phyloP scores from a whole-genome alignment of 2,113 vertebrate genomes.

The Herpailurus yagouaroundi region DNA sequence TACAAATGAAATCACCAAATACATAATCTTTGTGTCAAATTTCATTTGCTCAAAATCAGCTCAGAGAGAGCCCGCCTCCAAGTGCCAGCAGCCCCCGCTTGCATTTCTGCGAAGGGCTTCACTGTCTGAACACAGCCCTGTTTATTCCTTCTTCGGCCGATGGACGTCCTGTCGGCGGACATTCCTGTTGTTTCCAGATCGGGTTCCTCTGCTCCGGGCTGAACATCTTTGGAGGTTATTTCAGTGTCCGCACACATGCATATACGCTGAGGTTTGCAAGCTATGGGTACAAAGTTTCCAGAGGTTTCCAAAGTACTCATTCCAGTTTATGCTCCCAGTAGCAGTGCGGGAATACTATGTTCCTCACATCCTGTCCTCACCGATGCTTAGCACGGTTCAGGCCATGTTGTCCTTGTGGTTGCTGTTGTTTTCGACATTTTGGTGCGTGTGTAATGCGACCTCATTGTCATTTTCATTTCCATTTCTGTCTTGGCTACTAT shows the following conservation, averaged over 20 bases:
- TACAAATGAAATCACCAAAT: neutral
- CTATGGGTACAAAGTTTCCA: neutral
- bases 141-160: neutral
- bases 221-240: fast-evolving
- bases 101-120: fast-evolving
- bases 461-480: neutral
- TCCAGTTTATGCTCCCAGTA: fast-evolving
- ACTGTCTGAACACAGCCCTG: fast-evolving
- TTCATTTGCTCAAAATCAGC: neutral
- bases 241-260: fast-evolving
- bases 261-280: neutral
- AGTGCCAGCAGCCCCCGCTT: fast-evolving
- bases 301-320: neutral
- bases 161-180: fast-evolving
- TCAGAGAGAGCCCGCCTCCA: neutral
- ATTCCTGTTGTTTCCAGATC: fast-evolving
- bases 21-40: neutral
- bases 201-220: fast-evolving
- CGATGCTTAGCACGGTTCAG: fast-evolving
- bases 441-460: fast-evolving
- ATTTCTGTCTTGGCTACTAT: neutral
- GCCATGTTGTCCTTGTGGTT: neutral
- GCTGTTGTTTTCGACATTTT: neutral
- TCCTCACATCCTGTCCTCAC: neutral
- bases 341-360: fast-evolving